Conservation (phyloP, 1,140 invertebrate species). For the Rhyacophila brunnea region DNA sequence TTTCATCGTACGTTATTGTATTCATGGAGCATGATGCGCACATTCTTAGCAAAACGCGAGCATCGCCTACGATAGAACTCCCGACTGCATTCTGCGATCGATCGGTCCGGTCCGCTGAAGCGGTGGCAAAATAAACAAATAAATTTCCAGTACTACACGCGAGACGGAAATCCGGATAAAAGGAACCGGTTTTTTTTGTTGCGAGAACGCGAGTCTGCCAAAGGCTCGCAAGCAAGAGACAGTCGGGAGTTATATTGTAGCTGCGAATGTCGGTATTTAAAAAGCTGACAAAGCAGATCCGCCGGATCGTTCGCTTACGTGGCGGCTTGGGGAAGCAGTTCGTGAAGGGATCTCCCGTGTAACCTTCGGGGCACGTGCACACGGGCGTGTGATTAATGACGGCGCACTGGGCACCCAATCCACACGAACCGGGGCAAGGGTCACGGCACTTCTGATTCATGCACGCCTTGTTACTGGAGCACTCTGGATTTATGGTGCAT, state of each 20-base stretch:
- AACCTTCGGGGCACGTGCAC: slow-evolving; percentile 73
- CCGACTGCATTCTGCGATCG: slow-evolving; percentile 70
- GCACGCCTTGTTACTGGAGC: slow-evolving; percentile 74
- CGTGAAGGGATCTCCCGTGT: slow-evolving; percentile 82
- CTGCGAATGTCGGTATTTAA: slow-evolving; percentile 60
- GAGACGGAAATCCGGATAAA: too few species aligned
- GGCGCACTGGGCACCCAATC: slow-evolving; percentile 77
- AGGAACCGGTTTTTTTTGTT: too few species aligned
- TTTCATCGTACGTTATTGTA: too few species aligned
- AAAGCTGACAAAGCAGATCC: too few species aligned
- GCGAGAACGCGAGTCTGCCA: too few species aligned
- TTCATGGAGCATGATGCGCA: too few species aligned
- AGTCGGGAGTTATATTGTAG: slow-evolving; percentile 53
- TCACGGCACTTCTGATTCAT: slow-evolving; percentile 82
- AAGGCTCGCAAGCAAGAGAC: too few species aligned
- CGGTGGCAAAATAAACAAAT: too few species aligned
- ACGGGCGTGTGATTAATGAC: slow-evolving; percentile 84
- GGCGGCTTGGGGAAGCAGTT: slow-evolving; percentile 65
- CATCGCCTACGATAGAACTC: slow-evolving; percentile 54
- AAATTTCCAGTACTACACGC: too few species aligned
- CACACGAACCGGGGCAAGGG: slow-evolving; percentile 81
- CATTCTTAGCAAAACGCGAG: too few species aligned
- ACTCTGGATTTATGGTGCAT: slow-evolving; percentile 81
- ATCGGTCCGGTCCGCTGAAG: too few species aligned
- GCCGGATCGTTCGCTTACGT: slow-evolving; percentile 36